phyloP scores from a whole-genome alignment of 2,888 invertebrate genomes.

The Clanis bilineata region DNA sequence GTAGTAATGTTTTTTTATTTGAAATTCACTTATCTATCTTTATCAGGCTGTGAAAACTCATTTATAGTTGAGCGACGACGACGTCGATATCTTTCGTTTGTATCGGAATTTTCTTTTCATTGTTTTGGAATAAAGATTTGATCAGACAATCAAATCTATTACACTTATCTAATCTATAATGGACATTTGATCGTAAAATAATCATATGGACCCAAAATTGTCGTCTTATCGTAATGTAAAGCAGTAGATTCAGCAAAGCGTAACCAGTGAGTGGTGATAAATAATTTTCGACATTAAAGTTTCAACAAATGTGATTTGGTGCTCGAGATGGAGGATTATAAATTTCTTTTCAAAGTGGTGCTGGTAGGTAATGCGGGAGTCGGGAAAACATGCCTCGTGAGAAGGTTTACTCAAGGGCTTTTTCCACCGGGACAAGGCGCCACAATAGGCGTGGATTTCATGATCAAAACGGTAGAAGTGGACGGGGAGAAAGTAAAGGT shows the following conservation, averaged over 20 bases:
- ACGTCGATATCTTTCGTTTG: neutral
- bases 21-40: too few species aligned
- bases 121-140: slow-evolving; percentile 41
- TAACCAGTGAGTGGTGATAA: slow-evolving; percentile 55
- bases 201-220: slow-evolving; percentile 51
- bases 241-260: slow-evolving; percentile 63
- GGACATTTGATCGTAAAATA: slow-evolving; percentile 56
- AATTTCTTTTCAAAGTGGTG: slow-evolving; percentile 99
- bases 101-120: slow-evolving; percentile 27
- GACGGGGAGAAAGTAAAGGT: slow-evolving; percentile 97
- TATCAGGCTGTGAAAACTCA: too few species aligned
- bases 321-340: slow-evolving; percentile 96
- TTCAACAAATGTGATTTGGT: slow-evolving; percentile 61
- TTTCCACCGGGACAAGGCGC: slow-evolving; percentile 99
- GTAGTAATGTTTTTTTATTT: too few species aligned
- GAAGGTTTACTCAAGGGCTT: slow-evolving; percentile 98
- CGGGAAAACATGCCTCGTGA: slow-evolving; percentile 98
- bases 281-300: slow-evolving; percentile 21
- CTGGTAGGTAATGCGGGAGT: slow-evolving; percentile 99
- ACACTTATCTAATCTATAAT: slow-evolving; percentile 58
- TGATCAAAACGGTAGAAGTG: slow-evolving; percentile 99
- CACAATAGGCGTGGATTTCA: slow-evolving; percentile 99
- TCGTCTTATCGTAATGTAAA: slow-evolving; percentile 50
- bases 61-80: too few species aligned
- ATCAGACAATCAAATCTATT: slow-evolving; percentile 33